Conservation (phyloP, 2,888 invertebrate genomes). For the Apotomis capreana region DNA sequence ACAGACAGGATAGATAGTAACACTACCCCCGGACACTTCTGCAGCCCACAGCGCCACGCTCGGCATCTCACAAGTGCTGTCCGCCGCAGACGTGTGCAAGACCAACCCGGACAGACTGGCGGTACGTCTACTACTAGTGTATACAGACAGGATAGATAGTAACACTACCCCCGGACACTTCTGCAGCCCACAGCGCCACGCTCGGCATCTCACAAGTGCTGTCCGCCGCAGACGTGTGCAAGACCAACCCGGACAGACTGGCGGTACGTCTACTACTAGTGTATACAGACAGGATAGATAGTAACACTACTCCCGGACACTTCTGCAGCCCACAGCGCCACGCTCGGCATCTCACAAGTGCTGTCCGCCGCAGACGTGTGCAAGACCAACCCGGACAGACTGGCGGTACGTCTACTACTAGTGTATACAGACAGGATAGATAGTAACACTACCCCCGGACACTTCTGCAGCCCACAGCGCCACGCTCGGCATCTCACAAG, state of each 20-base stretch:
- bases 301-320: too few relatives aligned
- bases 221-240: conserved; percentile 95
- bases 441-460: too few relatives aligned
- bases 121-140: conserved; percentile 68
- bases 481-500: conserved; percentile 93
- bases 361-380: conserved; percentile 97
- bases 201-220: conserved; percentile 96
- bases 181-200: conserved; percentile 84
- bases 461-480: conserved; percentile 81
- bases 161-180: too few relatives aligned
- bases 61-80: conserved; percentile 96
- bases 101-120: conserved; percentile 96
- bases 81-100: conserved; percentile 96
- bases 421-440: too few relatives aligned
- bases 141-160: too few relatives aligned
- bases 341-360: conserved; percentile 94
- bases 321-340: conserved; percentile 82
- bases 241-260: conserved; percentile 95
- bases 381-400: conserved; percentile 93
- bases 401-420: conserved; percentile 85
- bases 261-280: conserved; percentile 82
- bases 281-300: too few relatives aligned
- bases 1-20: too few relatives aligned
- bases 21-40: too few relatives aligned
- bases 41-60: conserved; percentile 86